Conservation (phyloP, 2,113 vertebrate genomes). For the Rousettus leschenaultii region DNA sequence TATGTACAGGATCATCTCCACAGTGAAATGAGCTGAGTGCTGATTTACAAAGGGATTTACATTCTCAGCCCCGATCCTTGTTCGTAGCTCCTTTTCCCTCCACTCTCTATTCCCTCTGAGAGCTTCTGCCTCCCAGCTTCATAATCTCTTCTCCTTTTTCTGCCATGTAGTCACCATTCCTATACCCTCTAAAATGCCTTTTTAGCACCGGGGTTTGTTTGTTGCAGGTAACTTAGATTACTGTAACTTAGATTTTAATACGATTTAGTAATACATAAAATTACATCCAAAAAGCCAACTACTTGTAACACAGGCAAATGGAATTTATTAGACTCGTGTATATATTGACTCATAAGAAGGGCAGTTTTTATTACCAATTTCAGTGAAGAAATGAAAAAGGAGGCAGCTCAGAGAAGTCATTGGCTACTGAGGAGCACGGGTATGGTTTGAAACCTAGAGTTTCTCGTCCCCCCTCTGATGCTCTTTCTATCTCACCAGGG, state of each 20-base stretch:
- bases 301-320: not conserved
- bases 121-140: not conserved
- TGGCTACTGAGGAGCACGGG: not conserved
- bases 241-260: not conserved
- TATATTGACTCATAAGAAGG: not conserved
- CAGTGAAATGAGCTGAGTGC: not conserved
- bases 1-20: not conserved
- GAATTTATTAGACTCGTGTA: not conserved
- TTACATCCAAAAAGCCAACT: not conserved
- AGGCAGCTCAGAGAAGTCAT: not conserved
- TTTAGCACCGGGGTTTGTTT: not conserved
- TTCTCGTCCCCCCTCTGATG: not conserved
- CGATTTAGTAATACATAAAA: constrained; percentile 10
- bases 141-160: not conserved
- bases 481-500: not conserved
- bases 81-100: not conserved
- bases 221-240: not conserved
- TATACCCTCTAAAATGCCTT: not conserved
- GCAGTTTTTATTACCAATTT: not conserved
- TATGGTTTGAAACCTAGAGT: not conserved
- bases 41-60: not conserved
- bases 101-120: not conserved
- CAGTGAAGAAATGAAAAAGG: not conserved
- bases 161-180: not conserved
- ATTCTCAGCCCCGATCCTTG: not conserved